Evolutionary conservation across 2,888 invertebrate species (phyloP).

Genomic region (Vanessa cardui): DNA sequence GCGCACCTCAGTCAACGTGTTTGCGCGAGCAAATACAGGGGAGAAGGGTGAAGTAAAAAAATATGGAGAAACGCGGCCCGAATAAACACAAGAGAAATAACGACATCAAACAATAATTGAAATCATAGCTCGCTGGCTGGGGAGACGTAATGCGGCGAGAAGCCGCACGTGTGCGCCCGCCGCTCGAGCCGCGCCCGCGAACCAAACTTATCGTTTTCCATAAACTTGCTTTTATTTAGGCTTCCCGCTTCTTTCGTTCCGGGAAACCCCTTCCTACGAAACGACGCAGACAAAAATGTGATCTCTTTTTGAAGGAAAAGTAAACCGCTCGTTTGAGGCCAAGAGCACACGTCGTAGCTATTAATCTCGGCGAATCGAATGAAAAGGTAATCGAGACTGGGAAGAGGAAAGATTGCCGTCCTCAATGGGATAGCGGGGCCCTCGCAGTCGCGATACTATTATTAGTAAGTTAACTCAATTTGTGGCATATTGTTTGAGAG

Average conservation of each 20-base stretch:
- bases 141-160: conserved; percentile 53
- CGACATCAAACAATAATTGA: conserved; percentile 81
- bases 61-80: conserved; percentile 70
- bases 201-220: conserved; percentile 41
- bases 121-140: conserved; percentile 69
- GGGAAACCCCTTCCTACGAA: conserved; percentile 44
- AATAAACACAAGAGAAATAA: conserved; percentile 79
- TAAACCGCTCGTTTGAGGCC: conserved; percentile 51
- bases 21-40: conserved; percentile 69
- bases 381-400: conserved; percentile 68
- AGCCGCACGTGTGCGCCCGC: conserved; percentile 50
- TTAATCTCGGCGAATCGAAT: conserved; percentile 77
- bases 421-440: conserved; percentile 68
- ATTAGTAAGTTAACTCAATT: conserved; percentile 83
- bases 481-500: conserved; percentile 82
- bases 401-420: conserved; percentile 68
- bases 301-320: conserved; percentile 19
- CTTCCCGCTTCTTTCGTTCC: conserved; percentile 45
- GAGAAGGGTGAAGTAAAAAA: conserved; percentile 72
- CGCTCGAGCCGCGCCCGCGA: conserved; percentile 35
- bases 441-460: conserved; percentile 75
- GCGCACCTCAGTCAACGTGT: conserved; percentile 65
- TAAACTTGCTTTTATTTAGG: conserved; percentile 48
- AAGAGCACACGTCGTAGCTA: conserved; percentile 63
- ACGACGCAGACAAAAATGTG: conserved; percentile 13